Conservation (phyloP, 2,888 invertebrate genomes). For the Lasioglossum morio region DNA sequence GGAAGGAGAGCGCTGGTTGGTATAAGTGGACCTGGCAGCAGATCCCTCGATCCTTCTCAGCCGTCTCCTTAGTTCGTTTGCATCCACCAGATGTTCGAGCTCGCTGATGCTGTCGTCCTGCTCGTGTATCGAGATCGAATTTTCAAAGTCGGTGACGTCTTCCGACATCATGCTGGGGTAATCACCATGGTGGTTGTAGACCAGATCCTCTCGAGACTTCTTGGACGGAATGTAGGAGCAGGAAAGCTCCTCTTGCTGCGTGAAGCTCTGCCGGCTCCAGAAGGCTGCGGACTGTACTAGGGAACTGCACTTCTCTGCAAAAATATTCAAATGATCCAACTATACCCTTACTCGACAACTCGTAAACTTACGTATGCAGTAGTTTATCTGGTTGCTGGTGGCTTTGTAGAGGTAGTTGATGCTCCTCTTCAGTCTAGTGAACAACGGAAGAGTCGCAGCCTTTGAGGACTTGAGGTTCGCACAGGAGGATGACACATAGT, state of each 20-base stretch:
- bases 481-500: constrained; percentile 49
- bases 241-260: constrained; percentile 77
- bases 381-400: constrained; percentile 33
- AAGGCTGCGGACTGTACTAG: constrained; percentile 64
- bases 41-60: constrained; percentile 39
- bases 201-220: constrained; percentile 72
- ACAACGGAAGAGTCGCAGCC: constrained; percentile 6
- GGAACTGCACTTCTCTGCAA: constrained; percentile 67
- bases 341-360: no score
- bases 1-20: constrained; percentile 36
- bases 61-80: constrained; percentile 66
- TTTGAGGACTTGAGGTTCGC: not conserved
- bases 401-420: constrained; percentile 36
- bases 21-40: constrained; percentile 15
- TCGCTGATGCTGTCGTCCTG: constrained; percentile 50
- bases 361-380: constrained; percentile 47
- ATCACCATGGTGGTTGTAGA: constrained; percentile 61
- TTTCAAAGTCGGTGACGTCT: constrained; percentile 65
- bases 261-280: constrained; percentile 67
- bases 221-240: constrained; percentile 79
- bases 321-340: not conserved
- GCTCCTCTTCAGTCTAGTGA: constrained; percentile 31
- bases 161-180: constrained; percentile 71
- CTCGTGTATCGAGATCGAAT: constrained; percentile 36
- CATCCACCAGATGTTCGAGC: constrained; percentile 63